Evolutionary conservation across 1,140 invertebrate species (phyloP).

Genomic region (Babylonia areolata): DNA sequence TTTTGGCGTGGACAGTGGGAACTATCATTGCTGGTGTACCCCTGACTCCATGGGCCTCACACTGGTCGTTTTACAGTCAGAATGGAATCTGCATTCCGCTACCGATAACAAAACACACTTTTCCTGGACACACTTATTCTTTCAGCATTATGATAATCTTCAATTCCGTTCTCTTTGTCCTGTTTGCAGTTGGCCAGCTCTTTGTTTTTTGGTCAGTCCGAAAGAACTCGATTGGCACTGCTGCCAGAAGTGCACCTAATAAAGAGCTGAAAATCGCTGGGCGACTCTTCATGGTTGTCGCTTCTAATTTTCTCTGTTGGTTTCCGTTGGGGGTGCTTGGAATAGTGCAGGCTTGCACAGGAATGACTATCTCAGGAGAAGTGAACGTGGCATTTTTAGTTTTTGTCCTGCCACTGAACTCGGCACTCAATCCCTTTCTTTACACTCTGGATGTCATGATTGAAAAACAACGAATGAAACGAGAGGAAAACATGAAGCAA

Average conservation of each 20-base stretch:
- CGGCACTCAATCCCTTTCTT: too few relatives aligned
- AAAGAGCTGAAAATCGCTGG: slow-evolving; percentile 18
- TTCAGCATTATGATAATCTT: not conserved
- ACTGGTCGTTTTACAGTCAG: slow-evolving; percentile 10
- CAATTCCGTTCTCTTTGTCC: not conserved
- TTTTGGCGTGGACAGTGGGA: not conserved
- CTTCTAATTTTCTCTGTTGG: too few relatives aligned
- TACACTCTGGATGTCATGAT: too few relatives aligned
- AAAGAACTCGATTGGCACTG: not conserved
- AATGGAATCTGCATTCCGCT: slow-evolving; percentile 24
- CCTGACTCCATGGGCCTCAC: too few relatives aligned
- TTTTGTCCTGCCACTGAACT: too few relatives aligned
- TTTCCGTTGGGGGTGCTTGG: slow-evolving; percentile 6
- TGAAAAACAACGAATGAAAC: too few relatives aligned
- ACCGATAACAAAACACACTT: not conserved
- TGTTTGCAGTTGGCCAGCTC: not conserved
- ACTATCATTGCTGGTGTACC: not conserved
- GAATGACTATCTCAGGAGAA: not conserved
- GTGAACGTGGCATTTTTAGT: not conserved
- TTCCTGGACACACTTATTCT: not conserved
- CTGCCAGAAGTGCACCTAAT: not conserved
- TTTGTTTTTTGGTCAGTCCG: slow-evolving; percentile 8
- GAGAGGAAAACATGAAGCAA: too few relatives aligned
- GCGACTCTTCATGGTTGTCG: not conserved
- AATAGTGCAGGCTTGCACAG: not conserved